Conservation (phyloP, 2,113 vertebrate genomes). For the Noctilio leporinus region DNA sequence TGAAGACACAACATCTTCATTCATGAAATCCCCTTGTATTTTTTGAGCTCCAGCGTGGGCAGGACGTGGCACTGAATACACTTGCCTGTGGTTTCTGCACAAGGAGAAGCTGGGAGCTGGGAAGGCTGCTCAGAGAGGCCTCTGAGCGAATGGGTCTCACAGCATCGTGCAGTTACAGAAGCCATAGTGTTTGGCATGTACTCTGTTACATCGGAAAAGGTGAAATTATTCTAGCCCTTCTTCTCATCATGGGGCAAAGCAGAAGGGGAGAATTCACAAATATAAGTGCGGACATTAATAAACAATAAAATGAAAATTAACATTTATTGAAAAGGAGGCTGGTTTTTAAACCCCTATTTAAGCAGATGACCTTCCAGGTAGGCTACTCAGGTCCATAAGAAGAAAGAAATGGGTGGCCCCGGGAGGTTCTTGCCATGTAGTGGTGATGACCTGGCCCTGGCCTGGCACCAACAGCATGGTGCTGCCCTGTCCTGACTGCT, state of each 20-base stretch:
- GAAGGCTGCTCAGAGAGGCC: neutral
- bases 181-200: neutral
- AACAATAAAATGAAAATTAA: neutral
- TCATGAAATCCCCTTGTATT: neutral
- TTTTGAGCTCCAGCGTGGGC: neutral
- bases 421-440: neutral
- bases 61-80: neutral
- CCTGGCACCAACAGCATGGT: rapidly evolving
- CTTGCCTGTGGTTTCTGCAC: neutral
- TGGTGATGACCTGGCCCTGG: rapidly evolving
- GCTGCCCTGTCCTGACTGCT: too few relatives aligned
- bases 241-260: neutral
- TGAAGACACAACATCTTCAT: neutral
- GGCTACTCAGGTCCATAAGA: neutral
- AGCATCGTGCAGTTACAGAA: neutral
- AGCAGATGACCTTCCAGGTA: neutral
- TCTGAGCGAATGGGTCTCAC: neutral
- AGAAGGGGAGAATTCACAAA: neutral
- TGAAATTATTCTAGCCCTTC: too few relatives aligned
- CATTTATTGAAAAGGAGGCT: neutral
- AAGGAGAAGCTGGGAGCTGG: neutral
- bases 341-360: neutral
- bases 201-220: neutral
- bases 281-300: neutral
- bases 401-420: neutral